A percentile compares a stretch with the other conserved stretches of the same genome.
Conservation (phyloP, 2,888 invertebrate genomes). For the Drosophila putrida region DNA sequence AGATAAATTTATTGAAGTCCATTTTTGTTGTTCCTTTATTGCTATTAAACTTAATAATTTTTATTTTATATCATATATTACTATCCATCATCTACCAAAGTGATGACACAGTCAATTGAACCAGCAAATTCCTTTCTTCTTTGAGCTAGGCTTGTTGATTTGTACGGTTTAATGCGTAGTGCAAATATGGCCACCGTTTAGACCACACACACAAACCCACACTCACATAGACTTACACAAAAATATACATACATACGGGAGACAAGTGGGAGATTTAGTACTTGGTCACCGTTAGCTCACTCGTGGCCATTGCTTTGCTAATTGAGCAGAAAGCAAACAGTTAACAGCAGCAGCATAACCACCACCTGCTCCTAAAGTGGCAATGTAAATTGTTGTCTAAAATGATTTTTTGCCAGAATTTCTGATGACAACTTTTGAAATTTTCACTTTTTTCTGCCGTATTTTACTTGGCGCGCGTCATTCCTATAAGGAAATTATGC, state of each 20-base stretch:
- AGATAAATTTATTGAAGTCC: too few relatives aligned
- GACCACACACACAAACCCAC: slow-evolving; percentile 63
- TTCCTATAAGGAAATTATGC: slow-evolving; percentile 63
- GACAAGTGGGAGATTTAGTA: slow-evolving; percentile 48
- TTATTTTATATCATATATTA: not conserved
- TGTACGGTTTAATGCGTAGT: slow-evolving; percentile 60
- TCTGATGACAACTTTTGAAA: slow-evolving; percentile 66
- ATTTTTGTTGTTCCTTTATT: too few relatives aligned
- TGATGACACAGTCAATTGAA: not conserved
- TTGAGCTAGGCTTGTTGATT: slow-evolving; percentile 49
- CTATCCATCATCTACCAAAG: not conserved
- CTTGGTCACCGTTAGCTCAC: slow-evolving; percentile 64
- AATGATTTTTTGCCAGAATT: slow-evolving; percentile 56
- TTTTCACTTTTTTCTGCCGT: slow-evolving; percentile 67
- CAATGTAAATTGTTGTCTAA: slow-evolving; percentile 42
- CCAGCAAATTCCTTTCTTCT: slow-evolving; percentile 20
- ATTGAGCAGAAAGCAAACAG: slow-evolving; percentile 70
- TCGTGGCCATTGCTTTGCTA: slow-evolving; percentile 63
- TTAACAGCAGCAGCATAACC: slow-evolving; percentile 21
- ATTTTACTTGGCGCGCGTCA: slow-evolving; percentile 51
- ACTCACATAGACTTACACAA: slow-evolving; percentile 39
- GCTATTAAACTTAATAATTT: too few relatives aligned
- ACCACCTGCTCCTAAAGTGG: slow-evolving; percentile 24
- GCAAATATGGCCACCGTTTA: slow-evolving; percentile 62
- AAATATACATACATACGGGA: slow-evolving; percentile 17